Base-by-base conservation (phyloP, 2,797 vertebrate genomes). In the Nyctalus aviator region DNA sequence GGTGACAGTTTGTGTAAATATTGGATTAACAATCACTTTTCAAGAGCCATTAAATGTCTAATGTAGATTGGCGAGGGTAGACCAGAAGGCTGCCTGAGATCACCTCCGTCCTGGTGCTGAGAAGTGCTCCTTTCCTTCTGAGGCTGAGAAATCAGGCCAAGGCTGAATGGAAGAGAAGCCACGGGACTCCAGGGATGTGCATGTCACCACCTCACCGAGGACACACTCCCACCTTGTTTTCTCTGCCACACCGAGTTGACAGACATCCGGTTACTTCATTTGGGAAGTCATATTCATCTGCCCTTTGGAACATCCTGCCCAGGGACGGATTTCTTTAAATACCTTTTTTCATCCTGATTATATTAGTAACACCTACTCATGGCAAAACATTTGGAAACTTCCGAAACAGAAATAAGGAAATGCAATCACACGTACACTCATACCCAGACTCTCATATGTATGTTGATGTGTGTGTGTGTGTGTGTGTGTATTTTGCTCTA, bases 301-400 rank as follows among this genome's bases (percentile, higher is more conserved):
- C 62, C 76, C 68, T 96, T 87, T 89, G 72, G 71, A 91, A 84
- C 77, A 46, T 86, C 88, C 73, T 93, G 73, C 50, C 90, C 59
- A 44, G 10, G 46, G 72, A 81, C 66, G 1, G 6, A 75, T 35
- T 41, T 91, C 78, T 84, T 44, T 35, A 3, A 32, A 84, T 35
- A 86, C 46, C 27, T 76, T 55, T 46, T 14, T 17, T 1, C 2
- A 4, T 5, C 27, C 71, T 8, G 18, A 76, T 90, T 55, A 68
- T 76, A 84, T 83, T 55, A 76, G 14, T 89, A 59, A 73, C 75
- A 78, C 30, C 77, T 87, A 64, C 75, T 77, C 73, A n/a, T 48
- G 89, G 20, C 48, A 86, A 75, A 95, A 87, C 68, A 77, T 30
- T 37, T 84, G 44, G 75, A 88, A 92, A 78, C 66, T 46, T 93